A percentile compares a stretch with the other conserved stretches of the same genome.
These are phyloP conservation scores for Thaumatotibia leucotreta DNA, from an alignment of 1,140 invertebrate genomes.

Conservation along the genomic window DNA sequence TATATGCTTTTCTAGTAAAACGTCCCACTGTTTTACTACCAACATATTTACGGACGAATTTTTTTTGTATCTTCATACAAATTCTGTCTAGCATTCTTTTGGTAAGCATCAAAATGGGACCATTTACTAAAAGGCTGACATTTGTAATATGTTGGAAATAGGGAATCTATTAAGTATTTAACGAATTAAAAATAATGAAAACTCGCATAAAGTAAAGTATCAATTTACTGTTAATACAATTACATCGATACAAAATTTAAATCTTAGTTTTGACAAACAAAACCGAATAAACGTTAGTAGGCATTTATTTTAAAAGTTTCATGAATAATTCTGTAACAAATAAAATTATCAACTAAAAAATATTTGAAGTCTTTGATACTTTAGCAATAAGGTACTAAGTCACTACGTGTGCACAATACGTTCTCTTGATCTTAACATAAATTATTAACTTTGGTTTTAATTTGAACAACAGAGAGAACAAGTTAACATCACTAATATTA, in stretches of 20 bases:
- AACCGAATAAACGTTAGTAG: background rate
- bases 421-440: background rate
- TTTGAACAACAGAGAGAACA: background rate
- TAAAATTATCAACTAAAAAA: background rate
- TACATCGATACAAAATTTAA: constrained; percentile 52
- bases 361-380: background rate
- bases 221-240: constrained; percentile 52
- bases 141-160: too few species aligned
- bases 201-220: constrained; percentile 46
- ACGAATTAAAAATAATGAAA: constrained; percentile 20
- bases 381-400: background rate
- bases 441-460: background rate
- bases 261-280: constrained; percentile 34
- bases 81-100: too few species aligned
- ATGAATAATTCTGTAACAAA: background rate
- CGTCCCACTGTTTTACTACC: too few species aligned
- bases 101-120: too few species aligned
- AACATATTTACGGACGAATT: too few species aligned
- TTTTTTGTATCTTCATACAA: too few species aligned
- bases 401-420: background rate
- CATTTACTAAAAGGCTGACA: too few species aligned
- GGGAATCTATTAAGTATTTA: constrained; percentile 34
- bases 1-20: too few species aligned
- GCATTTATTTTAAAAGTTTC: background rate
- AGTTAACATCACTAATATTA: too few species aligned